Evolutionary conservation across 2,888 invertebrate genomes (phyloP).

Genomic region (Drosophila testacea): DNA sequence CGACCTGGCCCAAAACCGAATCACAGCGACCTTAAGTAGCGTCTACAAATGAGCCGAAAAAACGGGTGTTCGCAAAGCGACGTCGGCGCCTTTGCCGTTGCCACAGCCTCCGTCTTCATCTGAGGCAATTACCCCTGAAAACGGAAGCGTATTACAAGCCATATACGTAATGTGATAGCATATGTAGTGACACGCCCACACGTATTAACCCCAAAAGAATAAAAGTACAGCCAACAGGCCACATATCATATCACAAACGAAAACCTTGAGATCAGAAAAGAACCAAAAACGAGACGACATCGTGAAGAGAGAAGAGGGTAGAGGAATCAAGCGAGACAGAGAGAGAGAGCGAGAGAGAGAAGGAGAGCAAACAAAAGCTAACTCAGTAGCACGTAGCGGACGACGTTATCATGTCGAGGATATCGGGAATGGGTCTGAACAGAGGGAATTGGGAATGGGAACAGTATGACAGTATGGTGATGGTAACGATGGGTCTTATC

Average conservation of each 20-base stretch:
- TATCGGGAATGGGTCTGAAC: slow-evolving; percentile 38
- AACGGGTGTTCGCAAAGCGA: slow-evolving; percentile 41
- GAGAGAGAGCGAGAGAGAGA: slow-evolving; percentile 13
- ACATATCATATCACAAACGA: slow-evolving; percentile 8
- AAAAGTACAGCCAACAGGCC: slow-evolving; percentile 1
- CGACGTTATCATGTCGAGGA: slow-evolving; percentile 62
- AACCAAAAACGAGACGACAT: neutral
- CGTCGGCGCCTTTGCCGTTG: slow-evolving; percentile 59
- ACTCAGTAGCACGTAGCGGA: slow-evolving; percentile 66
- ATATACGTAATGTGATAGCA: slow-evolving; percentile 72
- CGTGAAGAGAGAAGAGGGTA: neutral
- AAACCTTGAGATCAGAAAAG: slow-evolving; percentile 22
- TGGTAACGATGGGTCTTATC: slow-evolving; percentile 59
- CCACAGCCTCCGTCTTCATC: slow-evolving; percentile 10
- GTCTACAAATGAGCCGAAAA: slow-evolving; percentile 63
- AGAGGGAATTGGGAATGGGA: slow-evolving; percentile 1
- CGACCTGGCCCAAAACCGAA: slow-evolving; percentile 10
- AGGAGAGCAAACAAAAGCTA: slow-evolving; percentile 53
- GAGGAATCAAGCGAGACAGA: neutral
- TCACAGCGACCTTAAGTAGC: slow-evolving; percentile 52
- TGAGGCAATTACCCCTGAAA: slow-evolving; percentile 60
- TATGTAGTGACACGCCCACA: slow-evolving; percentile 54
- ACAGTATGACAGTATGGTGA: slow-evolving; percentile 24
- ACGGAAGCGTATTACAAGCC: slow-evolving; percentile 77
- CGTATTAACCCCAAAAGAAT: slow-evolving; percentile 1